These are phyloP conservation scores for Bombylius major DNA, from an alignment of 2,888 invertebrate genomes.

Conservation along the genomic window DNA sequence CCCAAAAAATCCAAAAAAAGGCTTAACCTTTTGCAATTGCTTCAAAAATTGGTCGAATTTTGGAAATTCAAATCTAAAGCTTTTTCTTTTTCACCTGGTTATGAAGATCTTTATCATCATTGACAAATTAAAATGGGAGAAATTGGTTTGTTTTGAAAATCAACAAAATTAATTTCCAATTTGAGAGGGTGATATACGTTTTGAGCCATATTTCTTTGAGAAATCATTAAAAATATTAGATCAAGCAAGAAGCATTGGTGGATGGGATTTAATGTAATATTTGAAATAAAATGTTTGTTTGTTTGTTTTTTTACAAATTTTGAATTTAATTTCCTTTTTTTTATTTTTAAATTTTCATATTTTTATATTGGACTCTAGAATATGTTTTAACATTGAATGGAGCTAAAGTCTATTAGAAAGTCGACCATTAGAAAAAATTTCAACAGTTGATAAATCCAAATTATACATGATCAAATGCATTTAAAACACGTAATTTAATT, in stretches of 20 bases:
- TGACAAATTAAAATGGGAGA: slow-evolving; percentile 94
- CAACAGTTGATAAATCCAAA: slow-evolving; percentile 94
- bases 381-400: slow-evolving; percentile 72
- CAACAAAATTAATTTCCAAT: slow-evolving; percentile 53
- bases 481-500: slow-evolving; percentile 60
- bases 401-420: slow-evolving; percentile 66
- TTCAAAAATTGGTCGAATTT: too few relatives aligned
- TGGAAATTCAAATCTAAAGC: slow-evolving; percentile 51
- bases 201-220: slow-evolving; percentile 67
- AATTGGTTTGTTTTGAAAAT: slow-evolving; percentile 95
- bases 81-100: slow-evolving; percentile 60
- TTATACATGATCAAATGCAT: slow-evolving; percentile 64
- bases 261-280: slow-evolving; percentile 80
- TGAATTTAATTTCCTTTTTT: slow-evolving; percentile 50
- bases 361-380: slow-evolving; percentile 97
- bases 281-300: too few relatives aligned
- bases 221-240: slow-evolving; percentile 25
- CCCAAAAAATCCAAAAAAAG: too few relatives aligned
- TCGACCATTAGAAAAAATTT: slow-evolving; percentile 65
- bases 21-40: too few relatives aligned
- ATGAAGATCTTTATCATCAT: slow-evolving; percentile 81
- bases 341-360: slow-evolving; percentile 87
- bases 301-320: neutral
- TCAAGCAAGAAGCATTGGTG: slow-evolving; percentile 39
- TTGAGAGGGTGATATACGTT: slow-evolving; percentile 91